Percentiles rank a stretch among this genome's conserved stretches.
These are phyloP conservation scores for Notolepis coatsorum DNA, from an alignment of 2,797 vertebrate genomes.

Conservation along the genomic window DNA sequence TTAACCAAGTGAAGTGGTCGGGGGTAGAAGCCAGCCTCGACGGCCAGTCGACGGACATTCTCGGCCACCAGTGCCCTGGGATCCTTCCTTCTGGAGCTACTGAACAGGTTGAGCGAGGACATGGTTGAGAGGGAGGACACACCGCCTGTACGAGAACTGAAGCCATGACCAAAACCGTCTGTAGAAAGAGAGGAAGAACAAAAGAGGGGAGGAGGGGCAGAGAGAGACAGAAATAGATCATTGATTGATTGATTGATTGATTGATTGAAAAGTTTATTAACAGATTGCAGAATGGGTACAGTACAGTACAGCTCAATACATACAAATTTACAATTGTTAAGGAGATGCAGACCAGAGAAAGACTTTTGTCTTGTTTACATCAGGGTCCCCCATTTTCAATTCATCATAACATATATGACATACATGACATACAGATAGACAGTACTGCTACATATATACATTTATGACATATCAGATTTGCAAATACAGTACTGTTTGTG, in stretches of 20 bases:
- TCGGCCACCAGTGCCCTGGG: slow-evolving; percentile 85
- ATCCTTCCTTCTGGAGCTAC: slow-evolving; percentile 87
- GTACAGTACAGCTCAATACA: too few relatives aligned
- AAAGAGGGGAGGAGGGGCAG: too few relatives aligned
- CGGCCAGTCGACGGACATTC: slow-evolving; percentile 88
- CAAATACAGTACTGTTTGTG: too few relatives aligned
- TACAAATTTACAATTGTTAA: too few relatives aligned
- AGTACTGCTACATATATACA: too few relatives aligned
- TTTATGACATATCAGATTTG: too few relatives aligned
- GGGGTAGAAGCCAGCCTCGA: slow-evolving; percentile 86
- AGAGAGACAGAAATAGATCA: too few relatives aligned
- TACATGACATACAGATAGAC: too few relatives aligned
- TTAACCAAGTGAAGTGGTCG: slow-evolving; percentile 83
- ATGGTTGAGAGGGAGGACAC: slow-evolving; percentile 88
- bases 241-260: background rate
- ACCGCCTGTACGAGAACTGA: slow-evolving; percentile 89
- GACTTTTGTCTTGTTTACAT: too few relatives aligned
- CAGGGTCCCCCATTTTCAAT: too few relatives aligned
- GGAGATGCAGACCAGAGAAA: too few relatives aligned
- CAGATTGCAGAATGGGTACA: background rate
- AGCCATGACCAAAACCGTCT: slow-evolving; percentile 90
- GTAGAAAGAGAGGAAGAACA: slow-evolving; percentile 40
- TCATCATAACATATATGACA: too few relatives aligned
- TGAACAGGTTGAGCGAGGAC: slow-evolving; percentile 92
- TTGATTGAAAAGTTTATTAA: background rate